phyloP scores from a whole-genome alignment of 2,888 invertebrate species.

The Meiosimyza decipiens region DNA sequence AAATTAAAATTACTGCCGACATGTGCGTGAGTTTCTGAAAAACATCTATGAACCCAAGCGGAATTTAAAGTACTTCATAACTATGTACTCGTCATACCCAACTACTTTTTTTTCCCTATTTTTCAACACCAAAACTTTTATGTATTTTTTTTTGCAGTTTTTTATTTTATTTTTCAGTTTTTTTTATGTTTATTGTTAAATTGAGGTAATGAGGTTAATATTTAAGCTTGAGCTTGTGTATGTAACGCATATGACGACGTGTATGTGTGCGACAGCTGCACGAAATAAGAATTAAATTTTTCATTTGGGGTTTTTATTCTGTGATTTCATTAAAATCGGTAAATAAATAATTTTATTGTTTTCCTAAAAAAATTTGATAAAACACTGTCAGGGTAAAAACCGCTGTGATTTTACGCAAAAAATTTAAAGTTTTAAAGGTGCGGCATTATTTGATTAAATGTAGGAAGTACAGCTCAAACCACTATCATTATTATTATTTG shows the following conservation, averaged over 20 bases:
- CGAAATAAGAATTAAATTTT: too few relatives aligned
- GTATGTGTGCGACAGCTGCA: not conserved
- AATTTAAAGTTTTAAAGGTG: too few relatives aligned
- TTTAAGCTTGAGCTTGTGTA: conserved; percentile 9
- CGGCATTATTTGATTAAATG: too few relatives aligned
- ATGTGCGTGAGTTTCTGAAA: conserved; percentile 28
- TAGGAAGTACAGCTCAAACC: too few relatives aligned
- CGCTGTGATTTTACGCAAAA: too few relatives aligned
- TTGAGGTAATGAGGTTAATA: conserved; percentile 37
- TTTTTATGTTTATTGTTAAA: conserved; percentile 27
- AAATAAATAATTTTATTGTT: conserved; percentile 24
- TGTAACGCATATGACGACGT: not conserved
- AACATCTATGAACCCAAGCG: conserved; percentile 17
- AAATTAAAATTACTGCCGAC: conserved; percentile 29
- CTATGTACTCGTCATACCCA: too few relatives aligned
- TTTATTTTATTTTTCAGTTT: conserved; percentile 6
- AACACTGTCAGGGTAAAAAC: too few relatives aligned
- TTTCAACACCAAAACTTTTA: conserved; percentile 1
- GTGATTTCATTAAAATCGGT: not conserved
- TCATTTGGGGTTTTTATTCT: too few relatives aligned
- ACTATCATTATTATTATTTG: too few relatives aligned
- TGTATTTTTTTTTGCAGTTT: not conserved
- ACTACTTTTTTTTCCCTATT: too few relatives aligned
- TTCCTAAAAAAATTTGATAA: not conserved
- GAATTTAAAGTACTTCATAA: not conserved